Conservation (phyloP, 2,888 invertebrate genomes). For the Troilus luridus region DNA sequence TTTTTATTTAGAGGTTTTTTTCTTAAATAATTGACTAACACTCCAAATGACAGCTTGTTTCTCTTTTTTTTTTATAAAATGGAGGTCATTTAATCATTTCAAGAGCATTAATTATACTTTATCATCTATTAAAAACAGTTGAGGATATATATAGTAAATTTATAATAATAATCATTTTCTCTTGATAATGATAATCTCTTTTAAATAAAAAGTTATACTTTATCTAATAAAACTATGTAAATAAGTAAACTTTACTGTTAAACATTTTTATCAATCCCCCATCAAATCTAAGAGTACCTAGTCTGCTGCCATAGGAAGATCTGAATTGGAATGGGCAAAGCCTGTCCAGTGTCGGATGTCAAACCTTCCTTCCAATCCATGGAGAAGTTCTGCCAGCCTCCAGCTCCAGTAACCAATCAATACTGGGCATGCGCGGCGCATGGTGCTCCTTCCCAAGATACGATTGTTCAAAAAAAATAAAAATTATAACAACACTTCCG, state of each 20-base stretch:
- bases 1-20: background rate
- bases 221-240: background rate
- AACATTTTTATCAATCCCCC: background rate
- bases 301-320: slow-evolving; percentile 98
- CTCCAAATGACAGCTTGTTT: background rate
- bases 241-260: background rate
- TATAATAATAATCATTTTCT: background rate
- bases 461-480: background rate
- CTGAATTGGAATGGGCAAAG: slow-evolving; percentile 94
- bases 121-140: background rate
- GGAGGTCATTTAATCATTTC: background rate
- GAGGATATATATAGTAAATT: background rate
- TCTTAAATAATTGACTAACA: background rate
- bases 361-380: slow-evolving; percentile 57
- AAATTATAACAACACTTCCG: too few species aligned
- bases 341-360: slow-evolving; percentile 73
- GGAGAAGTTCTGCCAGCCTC: background rate
- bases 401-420: slow-evolving; percentile 31
- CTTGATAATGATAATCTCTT: background rate
- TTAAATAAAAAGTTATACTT: background rate
- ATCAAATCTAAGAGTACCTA: slow-evolving; percentile 71
- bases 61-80: too few species aligned
- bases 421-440: slow-evolving; percentile 32
- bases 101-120: background rate
- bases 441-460: background rate